These are phyloP conservation scores for Fabriciana adippe DNA, from an alignment of 2,888 invertebrate species.

Conservation along the genomic window DNA sequence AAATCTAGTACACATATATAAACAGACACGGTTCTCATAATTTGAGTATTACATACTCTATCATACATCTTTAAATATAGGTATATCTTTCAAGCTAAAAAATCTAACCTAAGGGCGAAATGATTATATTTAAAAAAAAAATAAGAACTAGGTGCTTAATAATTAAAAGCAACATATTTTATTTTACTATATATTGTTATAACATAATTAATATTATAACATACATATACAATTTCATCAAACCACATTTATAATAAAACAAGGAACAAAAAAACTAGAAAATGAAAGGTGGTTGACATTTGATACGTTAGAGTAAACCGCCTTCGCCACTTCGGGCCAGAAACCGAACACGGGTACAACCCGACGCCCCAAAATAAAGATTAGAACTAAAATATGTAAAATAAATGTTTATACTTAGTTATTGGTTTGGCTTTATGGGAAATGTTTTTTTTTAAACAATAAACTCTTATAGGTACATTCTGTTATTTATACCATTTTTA, in stretches of 20 bases:
- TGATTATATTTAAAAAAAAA: too few relatives aligned
- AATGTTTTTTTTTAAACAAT: not conserved
- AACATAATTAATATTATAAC: too few relatives aligned
- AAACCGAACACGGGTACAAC: conserved; percentile 48
- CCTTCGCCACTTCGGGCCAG: conserved; percentile 43
- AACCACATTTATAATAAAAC: conserved; percentile 13
- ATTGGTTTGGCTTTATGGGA: not conserved
- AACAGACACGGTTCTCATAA: too few relatives aligned
- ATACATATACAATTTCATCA: conserved; percentile 13
- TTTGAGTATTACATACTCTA: too few relatives aligned
- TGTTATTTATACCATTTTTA: not conserved
- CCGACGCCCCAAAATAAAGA: conserved; percentile 42
- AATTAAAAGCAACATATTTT: too few relatives aligned
- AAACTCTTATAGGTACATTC: not conserved
- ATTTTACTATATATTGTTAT: too few relatives aligned
- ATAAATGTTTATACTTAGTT: not conserved
- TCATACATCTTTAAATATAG: too few relatives aligned
- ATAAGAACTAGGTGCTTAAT: too few relatives aligned
- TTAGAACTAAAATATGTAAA: conserved; percentile 8
- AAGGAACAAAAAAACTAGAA: conserved; percentile 19
- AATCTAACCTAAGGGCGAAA: too few relatives aligned
- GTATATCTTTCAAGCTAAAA: too few relatives aligned
- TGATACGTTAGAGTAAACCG: conserved; percentile 44
- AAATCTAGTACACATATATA: too few relatives aligned
- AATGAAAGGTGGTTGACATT: conserved; percentile 34